phyloP scores from a whole-genome alignment of 2,888 invertebrate species.

The Limnephilus lunatus region DNA sequence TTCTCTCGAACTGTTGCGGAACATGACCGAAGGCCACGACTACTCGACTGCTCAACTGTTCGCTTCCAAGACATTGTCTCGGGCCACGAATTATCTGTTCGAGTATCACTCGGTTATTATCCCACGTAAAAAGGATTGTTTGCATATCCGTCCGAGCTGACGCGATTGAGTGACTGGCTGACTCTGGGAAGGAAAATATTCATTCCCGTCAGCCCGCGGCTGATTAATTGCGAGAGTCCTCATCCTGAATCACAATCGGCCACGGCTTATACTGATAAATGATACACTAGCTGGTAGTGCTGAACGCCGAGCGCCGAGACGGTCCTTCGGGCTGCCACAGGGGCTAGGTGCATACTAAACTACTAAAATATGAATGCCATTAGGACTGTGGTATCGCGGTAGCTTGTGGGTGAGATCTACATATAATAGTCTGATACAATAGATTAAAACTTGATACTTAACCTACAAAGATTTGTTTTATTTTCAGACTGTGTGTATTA shows the following conservation, averaged over 20 bases:
- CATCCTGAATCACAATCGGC: constrained; percentile 23
- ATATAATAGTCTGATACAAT: neutral
- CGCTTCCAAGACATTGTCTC: neutral
- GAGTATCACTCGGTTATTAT: neutral
- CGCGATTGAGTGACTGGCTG: constrained; percentile 33
- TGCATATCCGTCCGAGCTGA: constrained; percentile 37
- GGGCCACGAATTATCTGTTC: neutral
- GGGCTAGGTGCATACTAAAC: constrained; percentile 1
- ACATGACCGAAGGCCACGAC: constrained; percentile 15
- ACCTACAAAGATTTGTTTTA: neutral
- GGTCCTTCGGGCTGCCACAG: neutral
- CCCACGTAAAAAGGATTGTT: constrained; percentile 34
- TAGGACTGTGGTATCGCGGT: neutral
- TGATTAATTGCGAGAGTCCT: constrained; percentile 37
- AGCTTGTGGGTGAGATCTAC: neutral
- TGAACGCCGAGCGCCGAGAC: neutral
- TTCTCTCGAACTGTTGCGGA: neutral
- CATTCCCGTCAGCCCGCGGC: constrained; percentile 42
- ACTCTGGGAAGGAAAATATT: constrained; percentile 20
- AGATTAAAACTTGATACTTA: too few relatives aligned
- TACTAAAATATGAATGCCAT: neutral
- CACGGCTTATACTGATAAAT: neutral
- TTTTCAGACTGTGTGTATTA: neutral
- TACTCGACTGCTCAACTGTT: neutral
- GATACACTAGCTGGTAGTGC: neutral